Evolutionary conservation across 2,113 vertebrate species (phyloP), one percentile per base, ranked within the genome.

Genomic region (Amblyornis subalaris): DNA sequence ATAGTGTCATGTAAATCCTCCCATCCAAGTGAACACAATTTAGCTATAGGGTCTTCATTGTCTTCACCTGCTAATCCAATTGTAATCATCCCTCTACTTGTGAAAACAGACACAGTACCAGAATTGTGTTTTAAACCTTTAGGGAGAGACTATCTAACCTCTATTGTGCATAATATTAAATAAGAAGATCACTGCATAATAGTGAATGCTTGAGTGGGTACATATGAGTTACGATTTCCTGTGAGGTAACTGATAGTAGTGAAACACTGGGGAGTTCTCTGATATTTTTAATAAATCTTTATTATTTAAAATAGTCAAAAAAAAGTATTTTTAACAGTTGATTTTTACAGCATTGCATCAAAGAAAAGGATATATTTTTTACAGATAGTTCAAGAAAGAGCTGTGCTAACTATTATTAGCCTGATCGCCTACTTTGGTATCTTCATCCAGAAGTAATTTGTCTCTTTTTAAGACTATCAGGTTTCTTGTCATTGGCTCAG

Each of bases 201-300:
- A 6, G 14, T 26, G 42, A 44, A 33, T 48, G 4, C 22, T 93
- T 7, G 4, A 33, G 26, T 65, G 16, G 5, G 5, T 51, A 53
- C 1, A 1, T 38, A 24, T 3, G 33, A 18, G 3, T 69, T 87
- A 33, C 5, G 15, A 22, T 21, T n/a, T 77, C 60, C 31, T 55
- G 14, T 24, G 47, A 45, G 15, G 35, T 35, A 62, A 45, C 12
- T 1, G 2, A 82, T 66, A 53, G 24, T 14, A 45, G 2, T n/a
- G 20, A 57, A 89, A 72, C 0, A 1, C 4, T 28, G 13, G 3
- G 20, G 17, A 73, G 7, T 22, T 42, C 26, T n/a, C 2, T 66
- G 23, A 18, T 5, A 5, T 10, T 48, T 69, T 50, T 25, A 87
- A 77, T 57, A 86, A 66, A 53, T 26, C 22, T 42, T 1, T 57